Evolutionary conservation across 1,140 invertebrate species (phyloP).

Genomic region (Drosophila mayri): DNA sequence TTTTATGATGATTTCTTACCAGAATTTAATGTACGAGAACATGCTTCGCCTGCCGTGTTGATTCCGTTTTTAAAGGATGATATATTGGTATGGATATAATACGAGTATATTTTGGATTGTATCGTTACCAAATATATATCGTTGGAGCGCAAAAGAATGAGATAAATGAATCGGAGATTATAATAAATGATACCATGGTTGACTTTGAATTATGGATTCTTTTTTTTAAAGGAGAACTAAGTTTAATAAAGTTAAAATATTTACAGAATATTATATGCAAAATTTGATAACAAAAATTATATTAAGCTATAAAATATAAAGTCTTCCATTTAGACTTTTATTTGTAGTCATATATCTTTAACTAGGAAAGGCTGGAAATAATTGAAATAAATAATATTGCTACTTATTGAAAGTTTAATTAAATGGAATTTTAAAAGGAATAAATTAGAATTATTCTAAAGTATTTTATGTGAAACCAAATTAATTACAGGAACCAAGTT

Average conservation of each 20-base stretch:
- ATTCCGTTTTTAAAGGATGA: conserved; percentile 23
- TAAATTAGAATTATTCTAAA: not conserved
- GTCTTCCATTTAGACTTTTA: not conserved
- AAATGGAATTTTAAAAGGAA: not conserved
- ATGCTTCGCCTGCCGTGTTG: conserved; percentile 89
- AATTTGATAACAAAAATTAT: not conserved
- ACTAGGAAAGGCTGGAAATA: not conserved
- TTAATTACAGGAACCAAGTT: conserved; percentile 1
- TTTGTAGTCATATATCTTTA: not conserved
- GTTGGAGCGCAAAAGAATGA: conserved; percentile 67
- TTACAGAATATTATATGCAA: too few relatives aligned
- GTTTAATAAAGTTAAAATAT: not conserved
- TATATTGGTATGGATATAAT: conserved; percentile 24
- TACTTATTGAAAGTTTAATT: not conserved
- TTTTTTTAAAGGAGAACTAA: not conserved
- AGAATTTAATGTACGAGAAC: conserved; percentile 93
- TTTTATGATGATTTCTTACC: conserved; percentile 87
- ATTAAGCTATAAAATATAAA: not conserved
- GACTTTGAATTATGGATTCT: not conserved
- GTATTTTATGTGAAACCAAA: not conserved
- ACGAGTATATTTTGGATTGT: conserved; percentile 21
- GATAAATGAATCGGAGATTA: conserved; percentile 62
- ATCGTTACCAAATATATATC: conserved; percentile 26
- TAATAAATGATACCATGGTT: conserved; percentile 46
- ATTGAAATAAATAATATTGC: not conserved